Evolutionary conservation across 1,140 invertebrate species (phyloP).

Genomic region (Marisa cornuarietis): DNA sequence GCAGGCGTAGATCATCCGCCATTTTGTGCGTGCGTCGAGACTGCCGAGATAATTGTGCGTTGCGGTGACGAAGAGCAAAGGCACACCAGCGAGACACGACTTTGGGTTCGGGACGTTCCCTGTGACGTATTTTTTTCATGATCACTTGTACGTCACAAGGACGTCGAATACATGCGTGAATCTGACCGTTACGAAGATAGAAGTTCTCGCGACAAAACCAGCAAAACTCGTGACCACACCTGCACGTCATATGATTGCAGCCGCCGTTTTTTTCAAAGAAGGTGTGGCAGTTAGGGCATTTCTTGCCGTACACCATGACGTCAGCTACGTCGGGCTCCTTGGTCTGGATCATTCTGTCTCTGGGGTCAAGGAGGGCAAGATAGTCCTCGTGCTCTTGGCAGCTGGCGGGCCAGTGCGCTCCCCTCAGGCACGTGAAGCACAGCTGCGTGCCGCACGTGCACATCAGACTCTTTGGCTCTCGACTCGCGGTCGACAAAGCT

Average conservation of each 20-base stretch:
- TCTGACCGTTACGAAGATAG: background rate
- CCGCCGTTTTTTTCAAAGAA: constrained; percentile 33
- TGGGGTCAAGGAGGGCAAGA: constrained; percentile 1
- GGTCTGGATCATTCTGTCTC: background rate
- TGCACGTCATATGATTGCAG: constrained; percentile 24
- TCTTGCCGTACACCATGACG: constrained; percentile 18
- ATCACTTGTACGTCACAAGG: too few relatives aligned
- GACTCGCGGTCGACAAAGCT: background rate
- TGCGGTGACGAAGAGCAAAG: background rate
- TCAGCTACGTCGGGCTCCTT: background rate
- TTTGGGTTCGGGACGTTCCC: background rate
- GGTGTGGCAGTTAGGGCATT: constrained; percentile 17
- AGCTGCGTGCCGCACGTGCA: constrained; percentile 42
- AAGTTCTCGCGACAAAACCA: constrained; percentile 17
- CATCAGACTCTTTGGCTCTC: constrained; percentile 17
- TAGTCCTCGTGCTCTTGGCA: constrained; percentile 38
- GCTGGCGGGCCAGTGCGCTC: constrained; percentile 45
- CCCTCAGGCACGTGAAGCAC: constrained; percentile 44
- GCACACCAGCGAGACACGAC: background rate
- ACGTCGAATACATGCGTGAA: background rate
- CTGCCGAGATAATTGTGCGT: background rate
- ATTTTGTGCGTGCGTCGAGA: background rate
- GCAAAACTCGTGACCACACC: constrained; percentile 24
- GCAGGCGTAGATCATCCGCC: background rate
- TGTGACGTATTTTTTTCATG: background rate